These are phyloP conservation scores for Bombylius major DNA, from an alignment of 2,888 invertebrate genomes.

Conservation along the genomic window DNA sequence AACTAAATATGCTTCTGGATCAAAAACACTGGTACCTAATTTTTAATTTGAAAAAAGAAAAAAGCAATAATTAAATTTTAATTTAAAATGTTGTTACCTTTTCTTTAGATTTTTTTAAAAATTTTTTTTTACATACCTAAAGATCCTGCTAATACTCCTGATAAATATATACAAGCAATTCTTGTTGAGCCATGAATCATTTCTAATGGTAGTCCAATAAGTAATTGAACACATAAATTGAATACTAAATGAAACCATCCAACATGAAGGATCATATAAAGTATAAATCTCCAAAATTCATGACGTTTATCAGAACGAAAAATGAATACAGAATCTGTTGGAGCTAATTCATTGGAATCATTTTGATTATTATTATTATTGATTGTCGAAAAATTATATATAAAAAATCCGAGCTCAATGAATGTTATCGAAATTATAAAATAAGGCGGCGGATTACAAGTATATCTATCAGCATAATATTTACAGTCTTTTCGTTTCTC, in stretches of 20 bases:
- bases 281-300: conserved; percentile 87
- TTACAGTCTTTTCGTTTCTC: too few relatives aligned
- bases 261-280: conserved; percentile 91
- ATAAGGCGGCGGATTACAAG: too few relatives aligned
- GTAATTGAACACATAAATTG: conserved; percentile 85
- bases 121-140: conserved; percentile 22
- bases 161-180: conserved; percentile 81
- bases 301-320: conserved; percentile 84
- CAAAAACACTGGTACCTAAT: conserved; percentile 76
- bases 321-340: conserved; percentile 85
- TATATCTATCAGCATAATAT: too few relatives aligned
- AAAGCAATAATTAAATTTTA: not conserved
- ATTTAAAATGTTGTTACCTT: conserved; percentile 17
- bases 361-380: conserved; percentile 35
- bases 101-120: too few relatives aligned
- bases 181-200: conserved; percentile 92
- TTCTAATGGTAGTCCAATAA: conserved; percentile 88
- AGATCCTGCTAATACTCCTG: conserved; percentile 82
- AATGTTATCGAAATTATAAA: too few relatives aligned
- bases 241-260: conserved; percentile 93
- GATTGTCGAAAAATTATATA: not conserved
- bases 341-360: conserved; percentile 25
- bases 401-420: too few relatives aligned
- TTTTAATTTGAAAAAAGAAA: too few relatives aligned
- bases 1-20: conserved; percentile 85